Conservation (phyloP, 2,797 vertebrate species). For the Acanthis flammea region DNA sequence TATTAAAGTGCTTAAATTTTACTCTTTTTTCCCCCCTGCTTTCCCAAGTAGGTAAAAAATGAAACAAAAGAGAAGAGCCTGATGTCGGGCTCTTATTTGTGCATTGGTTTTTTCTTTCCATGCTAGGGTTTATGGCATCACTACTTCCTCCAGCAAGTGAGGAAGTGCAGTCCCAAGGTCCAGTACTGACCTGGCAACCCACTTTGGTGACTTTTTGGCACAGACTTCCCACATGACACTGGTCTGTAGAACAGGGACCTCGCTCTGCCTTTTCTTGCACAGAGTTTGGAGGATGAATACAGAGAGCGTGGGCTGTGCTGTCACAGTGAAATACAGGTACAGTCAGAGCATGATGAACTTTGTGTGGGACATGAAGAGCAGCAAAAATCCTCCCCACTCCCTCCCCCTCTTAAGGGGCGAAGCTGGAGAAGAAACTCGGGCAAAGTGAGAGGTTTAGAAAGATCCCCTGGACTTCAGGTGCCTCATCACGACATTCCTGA, state of each 20-base stretch:
- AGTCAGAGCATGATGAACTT: constrained; percentile 40
- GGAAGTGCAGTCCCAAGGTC: background rate
- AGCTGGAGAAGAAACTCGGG: background rate
- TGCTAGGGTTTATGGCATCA: background rate
- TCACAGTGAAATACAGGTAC: background rate
- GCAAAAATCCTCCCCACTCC: background rate
- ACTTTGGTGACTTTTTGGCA: background rate
- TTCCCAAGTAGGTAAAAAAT: background rate
- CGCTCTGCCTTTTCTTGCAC: background rate
- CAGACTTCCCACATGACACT: background rate
- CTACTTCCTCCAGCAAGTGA: background rate
- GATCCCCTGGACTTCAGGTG: background rate
- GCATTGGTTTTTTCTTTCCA: background rate
- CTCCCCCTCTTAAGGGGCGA: background rate
- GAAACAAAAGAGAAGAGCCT: background rate
- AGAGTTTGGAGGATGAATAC: background rate
- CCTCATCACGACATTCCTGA: background rate
- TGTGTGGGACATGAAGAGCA: constrained; percentile 20
- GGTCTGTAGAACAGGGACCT: background rate
- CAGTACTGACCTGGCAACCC: background rate
- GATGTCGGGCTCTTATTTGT: background rate
- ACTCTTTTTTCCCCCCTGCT: background rate
- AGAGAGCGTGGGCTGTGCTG: background rate
- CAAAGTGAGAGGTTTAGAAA: background rate
- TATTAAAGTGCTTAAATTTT: background rate